Evolutionary conservation across 2,797 vertebrate species (phyloP).

Genomic region (Ispidina lecontei): DNA sequence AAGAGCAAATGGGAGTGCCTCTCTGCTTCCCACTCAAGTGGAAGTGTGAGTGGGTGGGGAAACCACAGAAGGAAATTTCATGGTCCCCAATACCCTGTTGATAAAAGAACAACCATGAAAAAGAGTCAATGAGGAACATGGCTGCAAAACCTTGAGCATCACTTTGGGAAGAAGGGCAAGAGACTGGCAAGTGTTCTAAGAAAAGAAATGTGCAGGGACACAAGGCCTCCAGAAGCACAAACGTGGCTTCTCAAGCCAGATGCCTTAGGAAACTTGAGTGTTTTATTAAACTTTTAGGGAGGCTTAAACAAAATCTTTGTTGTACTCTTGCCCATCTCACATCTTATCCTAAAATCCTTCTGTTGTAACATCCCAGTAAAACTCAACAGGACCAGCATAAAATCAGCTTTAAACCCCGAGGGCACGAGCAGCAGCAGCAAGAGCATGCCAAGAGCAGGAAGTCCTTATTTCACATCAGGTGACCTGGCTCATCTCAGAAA

Average conservation of each 20-base stretch:
- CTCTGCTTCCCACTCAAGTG: neutral
- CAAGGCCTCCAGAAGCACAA: neutral
- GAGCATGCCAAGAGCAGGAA: neutral
- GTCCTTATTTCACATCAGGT: neutral
- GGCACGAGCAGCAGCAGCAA: neutral
- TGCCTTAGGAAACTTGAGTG: neutral
- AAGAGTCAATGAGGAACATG: neutral
- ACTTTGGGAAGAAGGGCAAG: neutral
- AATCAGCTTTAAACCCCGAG: neutral
- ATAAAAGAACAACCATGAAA: neutral
- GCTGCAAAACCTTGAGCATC: neutral
- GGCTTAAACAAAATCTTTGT: neutral
- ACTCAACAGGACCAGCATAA: neutral
- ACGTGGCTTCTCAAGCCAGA: neutral
- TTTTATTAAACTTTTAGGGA: neutral
- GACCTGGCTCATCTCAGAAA: neutral
- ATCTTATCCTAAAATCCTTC: neutral
- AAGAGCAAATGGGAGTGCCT: neutral
- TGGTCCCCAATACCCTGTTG: neutral
- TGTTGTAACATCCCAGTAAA: neutral
- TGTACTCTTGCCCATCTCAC: neutral
- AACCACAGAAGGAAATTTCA: accelerated
- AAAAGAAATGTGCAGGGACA: neutral
- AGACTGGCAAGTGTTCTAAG: accelerated
- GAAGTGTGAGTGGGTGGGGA: neutral